Evolutionary conservation across 1,140 invertebrate genomes (phyloP).

Genomic region (Hydropsyche tenuis): DNA sequence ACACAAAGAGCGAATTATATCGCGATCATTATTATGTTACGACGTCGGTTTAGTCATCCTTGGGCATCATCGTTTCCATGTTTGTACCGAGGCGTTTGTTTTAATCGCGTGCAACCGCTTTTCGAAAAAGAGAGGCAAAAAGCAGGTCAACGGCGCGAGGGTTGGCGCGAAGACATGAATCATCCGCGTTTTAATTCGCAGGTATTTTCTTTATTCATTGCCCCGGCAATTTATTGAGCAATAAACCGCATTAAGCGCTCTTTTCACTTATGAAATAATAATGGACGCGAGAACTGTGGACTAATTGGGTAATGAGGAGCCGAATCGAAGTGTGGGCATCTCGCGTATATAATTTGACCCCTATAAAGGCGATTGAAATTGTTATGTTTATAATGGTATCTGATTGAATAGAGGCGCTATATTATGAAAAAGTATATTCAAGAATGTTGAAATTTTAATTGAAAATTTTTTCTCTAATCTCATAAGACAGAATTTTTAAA

Average conservation of each 20-base stretch:
- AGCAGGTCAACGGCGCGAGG: neutral
- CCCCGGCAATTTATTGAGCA: neutral
- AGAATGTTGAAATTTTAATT: too few species aligned
- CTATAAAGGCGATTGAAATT: too few species aligned
- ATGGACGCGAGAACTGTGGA: neutral
- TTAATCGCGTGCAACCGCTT: conserved; percentile 4
- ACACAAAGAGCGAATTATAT: too few species aligned
- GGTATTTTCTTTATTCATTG: neutral
- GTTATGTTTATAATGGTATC: too few species aligned
- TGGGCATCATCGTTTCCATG: too few species aligned
- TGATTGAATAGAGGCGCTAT: too few species aligned
- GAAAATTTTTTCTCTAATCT: too few species aligned
- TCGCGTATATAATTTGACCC: neutral
- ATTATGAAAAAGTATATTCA: too few species aligned
- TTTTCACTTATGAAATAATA: conserved; percentile 22
- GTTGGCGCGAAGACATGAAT: neutral
- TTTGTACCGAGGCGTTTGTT: neutral
- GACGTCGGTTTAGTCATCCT: too few species aligned
- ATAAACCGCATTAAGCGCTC: conserved; percentile 2
- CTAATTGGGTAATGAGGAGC: neutral
- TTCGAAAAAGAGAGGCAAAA: neutral
- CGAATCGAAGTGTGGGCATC: neutral
- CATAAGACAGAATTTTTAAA: too few species aligned
- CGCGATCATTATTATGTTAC: too few species aligned
- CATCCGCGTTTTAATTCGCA: conserved; percentile 3